Evolutionary conservation across 2,113 vertebrate species (phyloP), one percentile per base, ranked within the genome.

Genomic region (Megaleporinus macrocephalus): DNA sequence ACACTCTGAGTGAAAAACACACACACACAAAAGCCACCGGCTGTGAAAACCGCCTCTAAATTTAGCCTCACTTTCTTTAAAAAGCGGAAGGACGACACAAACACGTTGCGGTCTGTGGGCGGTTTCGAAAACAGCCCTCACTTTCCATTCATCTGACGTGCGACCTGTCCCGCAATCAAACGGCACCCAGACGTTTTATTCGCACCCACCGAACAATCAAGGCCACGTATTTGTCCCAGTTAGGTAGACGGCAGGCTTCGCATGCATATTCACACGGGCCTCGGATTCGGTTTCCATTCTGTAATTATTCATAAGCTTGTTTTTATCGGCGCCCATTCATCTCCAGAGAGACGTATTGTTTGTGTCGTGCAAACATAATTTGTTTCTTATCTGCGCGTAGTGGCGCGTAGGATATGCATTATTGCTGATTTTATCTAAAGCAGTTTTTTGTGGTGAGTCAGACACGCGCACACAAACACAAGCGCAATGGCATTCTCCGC

Each of bases 81-180:
- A 89, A 88, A 90, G 89, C 85, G 89, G 91, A 93, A 93, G 90
- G 89, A 88, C 87, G 89, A 92, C 84, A 87, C 89, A 90, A 90
- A 91, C 89, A 90, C 88, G 75, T 88, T 89, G 82, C 79, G 87
- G 86, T 87, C 84, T 86, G 82, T 89, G 89, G 88, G 92, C 90
- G 88, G 89, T 84, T 68, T 83, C 87, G 84, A 93, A 93, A 91
- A 92, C 89, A 91, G 88, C 89, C 84, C 89, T 87, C 83, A 90
- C 62, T 90, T 93, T 93, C 92, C 92, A 89, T 87, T 88, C 81
- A 72, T 71, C 27, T 78, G 74, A 83, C 65, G 55, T 55, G 53
- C 22, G 16, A 30, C 14, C 33, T 53, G 74, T 24, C 26, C 36
- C 61, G 66, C 63, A 62, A 57, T 66, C 61, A 68, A 66, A 24